Evolutionary conservation across 2,113 vertebrate genomes (phyloP).

Genomic region (Shinisaurus crocodilurus): DNA sequence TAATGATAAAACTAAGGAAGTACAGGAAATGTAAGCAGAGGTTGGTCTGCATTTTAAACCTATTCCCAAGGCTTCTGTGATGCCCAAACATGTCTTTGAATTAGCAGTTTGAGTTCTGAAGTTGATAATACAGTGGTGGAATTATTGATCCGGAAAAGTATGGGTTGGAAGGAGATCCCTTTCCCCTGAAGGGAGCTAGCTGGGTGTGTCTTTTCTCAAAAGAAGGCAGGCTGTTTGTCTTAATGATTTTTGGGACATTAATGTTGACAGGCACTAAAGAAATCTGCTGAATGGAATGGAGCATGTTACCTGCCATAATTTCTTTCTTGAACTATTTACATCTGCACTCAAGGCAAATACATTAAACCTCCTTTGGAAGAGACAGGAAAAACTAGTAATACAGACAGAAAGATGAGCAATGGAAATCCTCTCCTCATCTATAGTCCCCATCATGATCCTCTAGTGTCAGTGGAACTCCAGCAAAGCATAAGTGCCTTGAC

Average conservation of each 20-base stretch:
- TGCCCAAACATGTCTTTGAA: not conserved
- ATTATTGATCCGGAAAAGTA: not conserved
- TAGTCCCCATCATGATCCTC: constrained; percentile 36
- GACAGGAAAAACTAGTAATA: not conserved
- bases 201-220: not conserved
- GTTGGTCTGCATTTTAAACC: fast-evolving
- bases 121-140: not conserved
- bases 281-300: constrained; percentile 12
- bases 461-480: constrained; percentile 25
- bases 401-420: not conserved
- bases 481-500: constrained; percentile 17
- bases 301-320: not conserved
- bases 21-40: constrained; percentile 38
- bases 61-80: constrained; percentile 17
- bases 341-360: constrained; percentile 26
- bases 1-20: constrained; percentile 28
- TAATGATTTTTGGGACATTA: constrained; percentile 29
- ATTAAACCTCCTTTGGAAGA: not conserved
- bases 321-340: not conserved
- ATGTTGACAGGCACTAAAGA: constrained; percentile 18
- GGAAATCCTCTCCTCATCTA: constrained; percentile 26
- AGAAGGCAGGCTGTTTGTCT: constrained; percentile 5
- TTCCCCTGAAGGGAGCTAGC: not conserved
- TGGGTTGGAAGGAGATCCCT: too few species aligned
- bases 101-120: not conserved